These are phyloP conservation scores for Microcebus murinus DNA, from an alignment of 2,113 vertebrate species.

Conservation along the genomic window DNA sequence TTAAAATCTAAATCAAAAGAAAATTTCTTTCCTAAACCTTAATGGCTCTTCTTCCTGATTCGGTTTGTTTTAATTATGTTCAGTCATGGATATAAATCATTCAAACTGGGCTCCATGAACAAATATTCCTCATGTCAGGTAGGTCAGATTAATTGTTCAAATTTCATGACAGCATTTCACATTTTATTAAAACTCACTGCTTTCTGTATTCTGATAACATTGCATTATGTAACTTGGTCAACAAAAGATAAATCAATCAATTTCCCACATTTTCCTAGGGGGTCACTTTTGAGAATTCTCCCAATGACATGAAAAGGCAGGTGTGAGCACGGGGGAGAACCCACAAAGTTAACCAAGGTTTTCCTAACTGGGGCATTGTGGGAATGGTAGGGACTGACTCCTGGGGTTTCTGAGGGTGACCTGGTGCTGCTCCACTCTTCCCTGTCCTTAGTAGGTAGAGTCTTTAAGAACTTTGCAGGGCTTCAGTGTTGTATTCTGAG, in stretches of 20 bases:
- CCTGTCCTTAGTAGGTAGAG: neutral
- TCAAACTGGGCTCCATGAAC: constrained; percentile 19
- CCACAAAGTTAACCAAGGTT: neutral
- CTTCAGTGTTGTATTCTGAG: neutral
- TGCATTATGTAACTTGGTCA: neutral
- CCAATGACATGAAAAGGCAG: neutral
- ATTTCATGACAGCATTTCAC: neutral
- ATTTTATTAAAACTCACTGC: constrained; percentile 14
- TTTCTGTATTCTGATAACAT: constrained; percentile 29
- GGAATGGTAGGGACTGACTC: neutral
- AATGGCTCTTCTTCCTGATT: neutral
- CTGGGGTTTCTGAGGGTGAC: neutral
- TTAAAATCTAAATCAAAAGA: constrained; percentile 63
- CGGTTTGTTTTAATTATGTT: constrained; percentile 48
- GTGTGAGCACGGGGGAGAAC: neutral
- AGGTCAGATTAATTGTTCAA: constrained; percentile 57
- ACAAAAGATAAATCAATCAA: constrained; percentile 15
- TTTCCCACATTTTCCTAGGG: neutral
- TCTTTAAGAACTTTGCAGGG: neutral
- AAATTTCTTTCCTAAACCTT: neutral
- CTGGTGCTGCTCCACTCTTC: neutral
- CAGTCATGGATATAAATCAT: constrained; percentile 20
- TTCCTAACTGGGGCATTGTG: neutral
- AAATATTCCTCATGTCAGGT: constrained; percentile 19
- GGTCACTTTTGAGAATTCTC: neutral